phyloP scores from a whole-genome alignment of 2,888 invertebrate genomes.

The Pedicia rivosa region DNA sequence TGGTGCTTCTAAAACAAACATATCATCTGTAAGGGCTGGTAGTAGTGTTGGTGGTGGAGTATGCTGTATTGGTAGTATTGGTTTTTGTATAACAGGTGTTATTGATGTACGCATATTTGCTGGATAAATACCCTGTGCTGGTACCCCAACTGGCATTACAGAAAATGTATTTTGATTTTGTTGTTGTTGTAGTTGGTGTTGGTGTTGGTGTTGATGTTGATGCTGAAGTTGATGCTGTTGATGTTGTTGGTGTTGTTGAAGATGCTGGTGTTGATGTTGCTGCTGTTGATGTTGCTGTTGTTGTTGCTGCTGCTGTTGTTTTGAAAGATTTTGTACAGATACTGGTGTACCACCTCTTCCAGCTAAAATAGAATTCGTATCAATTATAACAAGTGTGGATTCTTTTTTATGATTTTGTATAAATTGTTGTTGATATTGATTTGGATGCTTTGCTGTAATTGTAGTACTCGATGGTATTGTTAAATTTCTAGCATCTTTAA shows the following conservation, averaged over 20 bases:
- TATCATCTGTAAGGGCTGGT: conserved; percentile 76
- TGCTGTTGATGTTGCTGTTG: too few relatives aligned
- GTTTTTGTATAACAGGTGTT: conserved; percentile 29
- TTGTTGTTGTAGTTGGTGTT: too few relatives aligned
- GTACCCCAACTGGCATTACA: conserved; percentile 35
- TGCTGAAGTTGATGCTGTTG: too few relatives aligned
- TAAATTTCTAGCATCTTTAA: conserved; percentile 28
- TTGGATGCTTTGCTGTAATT: neutral
- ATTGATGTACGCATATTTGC: conserved; percentile 41
- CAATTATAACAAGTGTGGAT: conserved; percentile 62
- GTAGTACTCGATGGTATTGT: conserved; percentile 2
- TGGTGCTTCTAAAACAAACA: conserved; percentile 85
- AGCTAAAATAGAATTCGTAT: conserved; percentile 48
- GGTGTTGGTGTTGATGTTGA: too few relatives aligned
- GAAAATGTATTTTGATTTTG: conserved; percentile 9
- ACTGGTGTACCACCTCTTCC: conserved; percentile 24
- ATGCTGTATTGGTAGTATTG: conserved; percentile 20
- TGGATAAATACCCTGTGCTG: conserved; percentile 47
- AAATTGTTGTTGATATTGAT: conserved; percentile 1
- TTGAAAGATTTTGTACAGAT: conserved; percentile 14
- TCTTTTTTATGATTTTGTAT: conserved; percentile 38
- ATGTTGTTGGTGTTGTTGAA: too few relatives aligned
- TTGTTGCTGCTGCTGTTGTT: too few relatives aligned
- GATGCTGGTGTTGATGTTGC: too few relatives aligned
- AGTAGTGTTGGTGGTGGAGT: conserved; percentile 40